Base-by-base conservation (phyloP, 1,140 invertebrate genomes). In the Musca domestica region DNA sequence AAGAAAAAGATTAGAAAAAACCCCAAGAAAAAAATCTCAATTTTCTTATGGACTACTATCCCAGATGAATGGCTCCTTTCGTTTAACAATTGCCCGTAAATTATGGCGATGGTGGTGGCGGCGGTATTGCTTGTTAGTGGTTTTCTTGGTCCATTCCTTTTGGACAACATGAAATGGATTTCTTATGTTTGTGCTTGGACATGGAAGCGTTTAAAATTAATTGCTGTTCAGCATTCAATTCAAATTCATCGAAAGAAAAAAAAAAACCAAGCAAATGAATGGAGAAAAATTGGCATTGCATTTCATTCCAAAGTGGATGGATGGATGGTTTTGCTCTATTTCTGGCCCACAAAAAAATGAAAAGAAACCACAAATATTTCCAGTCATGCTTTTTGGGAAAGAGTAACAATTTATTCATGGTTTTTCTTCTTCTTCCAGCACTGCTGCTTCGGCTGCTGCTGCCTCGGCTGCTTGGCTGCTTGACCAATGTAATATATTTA, bases 121-220 rank as follows among this genome's bases (percentile, higher is more conserved):
- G 27, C 27, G 27, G 27, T n/a, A n/a, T n/a, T n/a, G n/a, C n/a
- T n/a, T n/a, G n/a, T n/a, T n/a, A n/a, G n/a, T 30, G 27, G 27
- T 30, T 30, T 30, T 4, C 9, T 30, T 30, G 3, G 9, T 9
- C 3, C 9, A 30, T 30, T 30, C 6, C 30, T 58, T 58, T 58
- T 27, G 25, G 54, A 58, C 54, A 58, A 30, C 25, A 17, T 58
- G n/a, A 58, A 58, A 58, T 58, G 54, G 54, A 58, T 58, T 58
- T 58, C 54, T 58, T 58, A 58, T 58, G 54, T 58, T 58, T 58
- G 54, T 58, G 25, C 30, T 58, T 58, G 30, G 54, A 58, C 54
- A 58, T 58, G 54, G 54, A 58, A 58, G 54, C 54, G 54, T 30
- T 58, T 58, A 58, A 30, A 58, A 58, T 58, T 58, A 58, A 58